Percentiles rank a stretch among this genome's conserved stretches.
Conservation (phyloP, 2,888 invertebrate species). For the Eutolmus rufibarbis region DNA sequence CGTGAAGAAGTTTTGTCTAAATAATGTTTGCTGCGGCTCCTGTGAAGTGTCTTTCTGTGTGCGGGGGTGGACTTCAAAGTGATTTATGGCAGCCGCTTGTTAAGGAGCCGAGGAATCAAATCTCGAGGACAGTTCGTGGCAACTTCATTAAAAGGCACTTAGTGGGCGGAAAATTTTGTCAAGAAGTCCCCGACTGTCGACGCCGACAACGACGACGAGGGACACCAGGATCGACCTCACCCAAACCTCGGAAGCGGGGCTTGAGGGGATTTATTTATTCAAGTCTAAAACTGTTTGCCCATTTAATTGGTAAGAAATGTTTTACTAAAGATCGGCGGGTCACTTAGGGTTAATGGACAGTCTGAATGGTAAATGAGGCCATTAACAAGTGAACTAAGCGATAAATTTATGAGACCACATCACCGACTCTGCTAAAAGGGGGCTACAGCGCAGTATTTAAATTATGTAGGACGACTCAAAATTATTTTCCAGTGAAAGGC, state of each 20-base stretch:
- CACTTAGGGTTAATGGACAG: slow-evolving; percentile 3
- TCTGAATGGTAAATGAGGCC: background rate
- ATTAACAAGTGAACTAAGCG: background rate
- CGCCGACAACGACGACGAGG: background rate
- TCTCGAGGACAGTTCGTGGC: background rate
- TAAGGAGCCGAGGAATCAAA: background rate
- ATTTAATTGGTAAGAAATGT: background rate
- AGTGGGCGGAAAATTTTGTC: background rate
- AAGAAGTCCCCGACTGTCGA: background rate
- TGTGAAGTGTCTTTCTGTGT: background rate
- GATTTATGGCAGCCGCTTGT: background rate
- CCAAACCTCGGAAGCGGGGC: background rate
- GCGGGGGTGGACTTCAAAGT: background rate
- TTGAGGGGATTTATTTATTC: background rate
- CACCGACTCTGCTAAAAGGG: background rate
- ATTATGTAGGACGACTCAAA: background rate
- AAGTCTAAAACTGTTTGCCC: background rate
- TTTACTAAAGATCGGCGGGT: background rate
- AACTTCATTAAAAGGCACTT: background rate
- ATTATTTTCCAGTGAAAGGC: background rate
- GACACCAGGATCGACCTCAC: background rate
- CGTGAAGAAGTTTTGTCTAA: background rate
- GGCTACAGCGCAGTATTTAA: background rate
- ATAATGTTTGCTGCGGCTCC: background rate
- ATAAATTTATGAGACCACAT: background rate